Conservation (phyloP, 2,888 invertebrate species). For the Diplazon laetatorius region DNA sequence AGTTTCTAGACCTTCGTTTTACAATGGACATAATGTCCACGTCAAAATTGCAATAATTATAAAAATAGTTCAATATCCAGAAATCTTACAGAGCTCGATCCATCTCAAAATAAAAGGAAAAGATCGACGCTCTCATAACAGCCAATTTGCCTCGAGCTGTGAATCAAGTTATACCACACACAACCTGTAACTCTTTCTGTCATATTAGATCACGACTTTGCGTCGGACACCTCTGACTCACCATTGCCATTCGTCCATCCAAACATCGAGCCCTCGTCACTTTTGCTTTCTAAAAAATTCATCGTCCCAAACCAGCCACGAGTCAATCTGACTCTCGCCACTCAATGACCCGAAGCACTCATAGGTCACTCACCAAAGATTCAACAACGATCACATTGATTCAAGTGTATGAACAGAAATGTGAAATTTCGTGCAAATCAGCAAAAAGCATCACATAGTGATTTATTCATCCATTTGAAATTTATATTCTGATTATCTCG, state of each 20-base stretch:
- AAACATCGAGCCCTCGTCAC: background rate
- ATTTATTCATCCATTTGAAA: background rate
- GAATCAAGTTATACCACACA: conserved; percentile 5
- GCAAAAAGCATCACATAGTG: background rate
- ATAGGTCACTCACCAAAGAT: conserved; percentile 7
- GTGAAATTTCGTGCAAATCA: background rate
- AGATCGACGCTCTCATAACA: conserved; percentile 3
- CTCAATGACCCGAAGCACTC: background rate
- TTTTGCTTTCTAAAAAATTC: conserved; percentile 42
- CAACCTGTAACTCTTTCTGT: conserved; percentile 9
- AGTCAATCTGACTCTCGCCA: background rate
- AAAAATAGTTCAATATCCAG: conserved; percentile 1
- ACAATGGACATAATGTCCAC: too few species aligned
- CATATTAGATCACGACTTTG: conserved; percentile 13
- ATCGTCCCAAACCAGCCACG: conserved; percentile 24
- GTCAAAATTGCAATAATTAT: too few species aligned
- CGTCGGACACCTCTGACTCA: conserved; percentile 29
- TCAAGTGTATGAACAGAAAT: conserved; percentile 6
- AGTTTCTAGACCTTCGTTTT: too few species aligned
- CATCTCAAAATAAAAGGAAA: background rate
- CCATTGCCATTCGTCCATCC: background rate
- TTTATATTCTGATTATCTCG: too few species aligned
- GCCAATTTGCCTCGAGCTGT: conserved; percentile 22
- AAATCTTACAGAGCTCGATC: background rate
- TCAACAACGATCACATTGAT: background rate